Percentiles rank a stretch among this genome's conserved stretches.
phyloP scores from a whole-genome alignment of 1,140 invertebrate genomes.

The Chironomus striatipennis region DNA sequence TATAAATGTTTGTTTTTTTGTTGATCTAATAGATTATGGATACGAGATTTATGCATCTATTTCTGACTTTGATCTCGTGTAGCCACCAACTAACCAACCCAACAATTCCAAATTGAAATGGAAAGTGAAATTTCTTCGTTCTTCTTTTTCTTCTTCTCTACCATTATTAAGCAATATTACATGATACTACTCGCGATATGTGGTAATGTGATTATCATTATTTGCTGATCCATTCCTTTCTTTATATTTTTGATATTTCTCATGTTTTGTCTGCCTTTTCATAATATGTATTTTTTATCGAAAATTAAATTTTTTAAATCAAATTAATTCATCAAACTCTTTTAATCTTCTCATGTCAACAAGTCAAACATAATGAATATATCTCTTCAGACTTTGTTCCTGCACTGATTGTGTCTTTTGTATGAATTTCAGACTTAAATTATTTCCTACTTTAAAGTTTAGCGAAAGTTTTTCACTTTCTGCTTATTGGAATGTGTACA shows the following conservation, averaged over 20 bases:
- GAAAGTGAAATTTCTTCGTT: neutral
- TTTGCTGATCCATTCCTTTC: neutral
- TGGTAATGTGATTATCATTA: no score
- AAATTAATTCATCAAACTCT: neutral
- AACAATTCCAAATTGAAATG: neutral
- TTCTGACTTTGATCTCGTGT: neutral
- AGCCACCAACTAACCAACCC: neutral
- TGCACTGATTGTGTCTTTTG: no score
- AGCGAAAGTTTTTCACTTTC: slow-evolving; percentile 1
- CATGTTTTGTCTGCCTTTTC: neutral
- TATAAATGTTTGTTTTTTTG: no score
- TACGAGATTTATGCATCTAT: neutral
- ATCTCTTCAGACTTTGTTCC: no score
- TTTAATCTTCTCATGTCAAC: neutral
- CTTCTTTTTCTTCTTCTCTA: neutral
- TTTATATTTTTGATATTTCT: neutral
- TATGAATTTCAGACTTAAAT: no score
- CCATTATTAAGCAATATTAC: neutral
- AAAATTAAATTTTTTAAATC: neutral
- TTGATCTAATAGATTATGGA: no score
- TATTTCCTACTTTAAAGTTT: neutral
- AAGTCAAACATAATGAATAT: neutral
- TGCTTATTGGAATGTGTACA: neutral
- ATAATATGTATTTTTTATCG: neutral
- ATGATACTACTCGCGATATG: no score